Conservation (phyloP, 1,140 invertebrate species). For the Mya arenaria region DNA sequence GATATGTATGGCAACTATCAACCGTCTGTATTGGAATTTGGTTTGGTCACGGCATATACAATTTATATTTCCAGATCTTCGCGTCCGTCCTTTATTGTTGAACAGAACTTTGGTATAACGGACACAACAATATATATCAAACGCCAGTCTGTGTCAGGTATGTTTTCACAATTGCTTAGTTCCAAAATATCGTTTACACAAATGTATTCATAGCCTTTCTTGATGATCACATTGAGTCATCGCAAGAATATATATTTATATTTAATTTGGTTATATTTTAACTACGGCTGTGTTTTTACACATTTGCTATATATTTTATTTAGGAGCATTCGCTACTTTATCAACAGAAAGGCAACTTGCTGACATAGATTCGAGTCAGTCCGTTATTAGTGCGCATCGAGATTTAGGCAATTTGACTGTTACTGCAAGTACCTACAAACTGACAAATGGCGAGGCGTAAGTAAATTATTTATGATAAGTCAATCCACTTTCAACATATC, state of each 20-base stretch:
- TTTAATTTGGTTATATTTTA: too few relatives aligned
- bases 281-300: too few relatives aligned
- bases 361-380: not conserved
- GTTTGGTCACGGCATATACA: too few relatives aligned
- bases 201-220: too few relatives aligned
- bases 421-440: not conserved
- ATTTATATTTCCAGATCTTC: not conserved
- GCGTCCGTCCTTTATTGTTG: not conserved
- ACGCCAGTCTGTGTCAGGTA: not conserved
- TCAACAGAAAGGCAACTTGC: conserved; percentile 2
- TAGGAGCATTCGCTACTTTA: not conserved
- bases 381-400: not conserved
- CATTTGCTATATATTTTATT: too few relatives aligned
- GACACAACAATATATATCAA: not conserved
- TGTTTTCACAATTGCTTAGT: too few relatives aligned
- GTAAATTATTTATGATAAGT: not conserved
- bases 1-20: not conserved
- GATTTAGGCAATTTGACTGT: not conserved
- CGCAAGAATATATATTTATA: too few relatives aligned
- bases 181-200: too few relatives aligned
- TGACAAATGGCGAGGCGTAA: conserved; percentile 20
- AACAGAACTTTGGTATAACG: not conserved
- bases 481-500: not conserved
- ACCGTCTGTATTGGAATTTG: not conserved
- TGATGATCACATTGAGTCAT: too few relatives aligned